These are phyloP conservation scores for Peromyscus attwateri DNA, from an alignment of 2,797 vertebrate species.

Conservation along the genomic window DNA sequence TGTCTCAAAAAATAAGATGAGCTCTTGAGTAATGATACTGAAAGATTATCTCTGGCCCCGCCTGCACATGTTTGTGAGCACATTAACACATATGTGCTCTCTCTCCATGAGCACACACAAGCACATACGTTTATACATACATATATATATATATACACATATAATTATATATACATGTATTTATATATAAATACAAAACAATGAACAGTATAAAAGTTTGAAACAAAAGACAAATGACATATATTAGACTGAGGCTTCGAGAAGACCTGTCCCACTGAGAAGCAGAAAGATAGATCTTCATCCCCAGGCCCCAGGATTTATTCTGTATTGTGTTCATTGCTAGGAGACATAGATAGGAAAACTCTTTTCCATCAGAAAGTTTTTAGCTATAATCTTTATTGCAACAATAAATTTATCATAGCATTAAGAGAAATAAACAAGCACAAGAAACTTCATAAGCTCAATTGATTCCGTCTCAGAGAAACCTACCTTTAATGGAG, in stretches of 20 bases:
- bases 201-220: not conserved
- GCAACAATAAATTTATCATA: not conserved
- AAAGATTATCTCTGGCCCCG: not conserved
- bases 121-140: not conserved
- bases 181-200: not conserved
- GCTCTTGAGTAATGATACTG: not conserved
- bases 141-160: too few species aligned
- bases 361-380: not conserved
- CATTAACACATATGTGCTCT: too few species aligned
- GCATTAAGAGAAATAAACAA: slow-evolving; percentile 57
- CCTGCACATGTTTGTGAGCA: not conserved
- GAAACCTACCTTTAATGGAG: slow-evolving; percentile 36
- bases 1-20: not conserved
- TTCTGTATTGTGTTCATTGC: not conserved
- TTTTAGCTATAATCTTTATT: slow-evolving; percentile 41
- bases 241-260: not conserved
- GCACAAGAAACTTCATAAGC: slow-evolving; percentile 49
- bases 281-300: not conserved
- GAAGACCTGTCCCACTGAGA: not conserved
- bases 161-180: not conserved
- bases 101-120: not conserved
- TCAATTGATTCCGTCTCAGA: slow-evolving; percentile 49
- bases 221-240: not conserved
- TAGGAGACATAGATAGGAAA: not conserved
- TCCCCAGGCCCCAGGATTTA: not conserved